Percentiles rank a stretch among this genome's conserved stretches.
These are phyloP conservation scores for Colaptes auratus DNA, from an alignment of 2,113 vertebrate genomes.

Conservation along the genomic window DNA sequence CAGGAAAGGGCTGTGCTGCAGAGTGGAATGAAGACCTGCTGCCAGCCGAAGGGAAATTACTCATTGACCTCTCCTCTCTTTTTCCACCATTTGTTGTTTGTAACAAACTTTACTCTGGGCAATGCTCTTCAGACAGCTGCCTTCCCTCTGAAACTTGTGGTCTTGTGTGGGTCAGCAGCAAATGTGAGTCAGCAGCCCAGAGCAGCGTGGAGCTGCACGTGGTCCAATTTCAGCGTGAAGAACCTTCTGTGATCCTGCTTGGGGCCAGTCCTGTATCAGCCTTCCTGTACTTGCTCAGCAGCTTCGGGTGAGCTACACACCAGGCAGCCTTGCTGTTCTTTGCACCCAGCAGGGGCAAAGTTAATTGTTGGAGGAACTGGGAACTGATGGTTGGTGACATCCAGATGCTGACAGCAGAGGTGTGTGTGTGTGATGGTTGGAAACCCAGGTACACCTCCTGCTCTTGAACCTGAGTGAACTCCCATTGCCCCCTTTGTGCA, in stretches of 20 bases:
- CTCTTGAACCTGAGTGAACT: not conserved
- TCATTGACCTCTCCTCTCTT: no score
- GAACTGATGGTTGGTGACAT: not conserved
- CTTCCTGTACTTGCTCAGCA: not conserved
- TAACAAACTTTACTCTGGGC: not conserved
- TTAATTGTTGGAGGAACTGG: not conserved
- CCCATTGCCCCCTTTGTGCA: not conserved
- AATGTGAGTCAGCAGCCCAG: not conserved
- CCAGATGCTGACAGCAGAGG: not conserved
- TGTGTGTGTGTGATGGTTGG: not conserved
- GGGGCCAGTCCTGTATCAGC: not conserved
- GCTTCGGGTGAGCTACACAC: not conserved
- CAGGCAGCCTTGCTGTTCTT: not conserved
- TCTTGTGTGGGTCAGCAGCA: not conserved
- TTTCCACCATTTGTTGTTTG: no score
- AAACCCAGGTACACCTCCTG: not conserved
- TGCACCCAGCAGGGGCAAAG: not conserved
- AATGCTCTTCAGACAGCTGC: not conserved
- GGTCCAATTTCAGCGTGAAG: fast-evolving
- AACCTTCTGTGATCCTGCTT: not conserved
- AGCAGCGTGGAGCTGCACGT: fast-evolving
- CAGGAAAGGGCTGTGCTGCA: not conserved
- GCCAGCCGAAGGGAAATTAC: not conserved
- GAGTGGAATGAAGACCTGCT: not conserved
- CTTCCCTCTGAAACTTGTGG: not conserved